A percentile compares a stretch with the other conserved stretches of the same genome.
phyloP scores from a whole-genome alignment of 2,888 invertebrate genomes.

The Petrolisthes cinctipes region DNA sequence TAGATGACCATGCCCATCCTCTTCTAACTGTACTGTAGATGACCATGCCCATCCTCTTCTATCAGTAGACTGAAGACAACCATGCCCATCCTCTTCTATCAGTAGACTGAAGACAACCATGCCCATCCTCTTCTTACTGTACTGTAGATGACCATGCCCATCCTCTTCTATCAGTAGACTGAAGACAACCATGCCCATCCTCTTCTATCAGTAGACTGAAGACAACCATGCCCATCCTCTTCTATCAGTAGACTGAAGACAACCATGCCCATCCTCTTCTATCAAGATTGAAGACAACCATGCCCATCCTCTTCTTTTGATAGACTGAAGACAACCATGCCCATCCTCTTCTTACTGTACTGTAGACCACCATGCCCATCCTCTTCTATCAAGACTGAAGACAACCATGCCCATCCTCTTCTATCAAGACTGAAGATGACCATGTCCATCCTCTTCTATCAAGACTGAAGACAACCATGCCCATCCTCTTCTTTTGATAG shows the following conservation, averaged over 20 bases:
- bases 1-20: background rate
- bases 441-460: background rate
- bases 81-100: background rate
- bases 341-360: background rate
- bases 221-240: background rate
- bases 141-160: background rate
- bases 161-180: background rate
- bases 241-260: background rate
- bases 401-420: background rate
- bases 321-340: background rate
- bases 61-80: background rate
- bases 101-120: background rate
- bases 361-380: background rate
- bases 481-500: background rate
- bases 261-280: background rate
- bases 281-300: background rate
- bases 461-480: background rate
- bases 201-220: background rate
- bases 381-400: background rate
- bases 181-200: slow-evolving; percentile 1
- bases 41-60: background rate
- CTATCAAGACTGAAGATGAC: background rate
- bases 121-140: background rate
- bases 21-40: background rate
- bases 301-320: background rate